These are phyloP conservation scores for Drosophila guanche DNA, from an alignment of 1,140 invertebrate species.

Conservation along the genomic window DNA sequence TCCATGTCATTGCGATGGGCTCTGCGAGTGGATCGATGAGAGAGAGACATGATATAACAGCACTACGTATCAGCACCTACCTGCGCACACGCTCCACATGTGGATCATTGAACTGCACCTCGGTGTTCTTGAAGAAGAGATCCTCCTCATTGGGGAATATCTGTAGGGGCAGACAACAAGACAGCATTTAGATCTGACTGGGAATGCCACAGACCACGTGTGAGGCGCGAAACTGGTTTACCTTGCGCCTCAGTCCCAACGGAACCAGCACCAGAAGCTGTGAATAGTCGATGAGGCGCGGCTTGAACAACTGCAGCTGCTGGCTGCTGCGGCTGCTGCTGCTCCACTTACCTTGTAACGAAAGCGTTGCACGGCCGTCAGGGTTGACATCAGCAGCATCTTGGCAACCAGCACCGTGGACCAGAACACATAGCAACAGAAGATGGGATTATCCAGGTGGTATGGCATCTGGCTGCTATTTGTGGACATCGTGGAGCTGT, in stretches of 20 bases:
- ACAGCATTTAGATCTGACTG: background rate
- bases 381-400: constrained; percentile 84
- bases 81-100: constrained; percentile 79
- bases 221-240: constrained; percentile 38
- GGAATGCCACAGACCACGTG: background rate
- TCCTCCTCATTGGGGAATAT: constrained; percentile 78
- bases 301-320: constrained; percentile 13
- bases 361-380: constrained; percentile 84
- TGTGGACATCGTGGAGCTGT: constrained; percentile 21
- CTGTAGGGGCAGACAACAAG: constrained; percentile 38
- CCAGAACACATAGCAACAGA: constrained; percentile 84
- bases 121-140: constrained; percentile 75
- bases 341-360: constrained; percentile 80
- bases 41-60: background rate
- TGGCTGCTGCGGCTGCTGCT: background rate
- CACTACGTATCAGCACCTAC: constrained; percentile 29
- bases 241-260: constrained; percentile 64
- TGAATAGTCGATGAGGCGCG: constrained; percentile 39
- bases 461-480: constrained; percentile 28
- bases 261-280: constrained; percentile 72
- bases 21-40: constrained; percentile 77
- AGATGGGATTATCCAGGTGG: constrained; percentile 83
- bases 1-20: constrained; percentile 89
- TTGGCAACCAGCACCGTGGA: constrained; percentile 84
- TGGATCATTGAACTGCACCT: constrained; percentile 78